Evolutionary conservation across 1,140 invertebrate species (phyloP).

Genomic region (Plectrocnemia conspersa): DNA sequence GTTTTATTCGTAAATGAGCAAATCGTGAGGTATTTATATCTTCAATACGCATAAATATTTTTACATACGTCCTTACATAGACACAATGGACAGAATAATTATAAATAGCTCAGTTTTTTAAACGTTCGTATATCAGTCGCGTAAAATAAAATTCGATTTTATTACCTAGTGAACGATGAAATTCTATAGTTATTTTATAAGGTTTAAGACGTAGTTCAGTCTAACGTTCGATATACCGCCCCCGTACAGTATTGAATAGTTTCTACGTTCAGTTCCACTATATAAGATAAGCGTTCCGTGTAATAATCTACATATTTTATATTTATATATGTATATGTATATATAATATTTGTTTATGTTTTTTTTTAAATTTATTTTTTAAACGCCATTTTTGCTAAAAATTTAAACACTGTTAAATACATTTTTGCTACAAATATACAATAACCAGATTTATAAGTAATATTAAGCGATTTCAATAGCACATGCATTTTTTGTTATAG

Average conservation of each 20-base stretch:
- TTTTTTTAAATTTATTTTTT: background rate
- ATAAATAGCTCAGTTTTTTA: slow-evolving; percentile 13
- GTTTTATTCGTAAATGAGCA: slow-evolving; percentile 30
- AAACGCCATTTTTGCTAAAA: background rate
- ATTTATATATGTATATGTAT: background rate
- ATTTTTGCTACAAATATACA: background rate
- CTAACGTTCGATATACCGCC: slow-evolving; percentile 33
- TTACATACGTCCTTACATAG: slow-evolving; percentile 24
- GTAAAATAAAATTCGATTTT: slow-evolving; percentile 20
- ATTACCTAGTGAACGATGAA: slow-evolving; percentile 23
- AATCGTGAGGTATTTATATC: slow-evolving; percentile 32
- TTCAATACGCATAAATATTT: slow-evolving; percentile 21
- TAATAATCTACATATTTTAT: background rate
- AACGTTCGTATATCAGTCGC: slow-evolving; percentile 28
- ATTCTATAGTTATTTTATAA: slow-evolving; percentile 20
- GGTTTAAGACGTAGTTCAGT: slow-evolving; percentile 33
- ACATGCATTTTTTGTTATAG: too few relatives aligned
- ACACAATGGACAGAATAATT: slow-evolving; percentile 27
- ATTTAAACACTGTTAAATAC: background rate
- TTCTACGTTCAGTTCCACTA: slow-evolving; percentile 9
- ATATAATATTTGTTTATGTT: background rate
- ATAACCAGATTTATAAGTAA: too few relatives aligned
- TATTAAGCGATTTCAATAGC: too few relatives aligned
- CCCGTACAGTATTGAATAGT: slow-evolving; percentile 9
- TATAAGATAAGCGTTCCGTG: slow-evolving; percentile 12